phyloP scores from a whole-genome alignment of 2,888 invertebrate genomes.

The Tachina fera region DNA sequence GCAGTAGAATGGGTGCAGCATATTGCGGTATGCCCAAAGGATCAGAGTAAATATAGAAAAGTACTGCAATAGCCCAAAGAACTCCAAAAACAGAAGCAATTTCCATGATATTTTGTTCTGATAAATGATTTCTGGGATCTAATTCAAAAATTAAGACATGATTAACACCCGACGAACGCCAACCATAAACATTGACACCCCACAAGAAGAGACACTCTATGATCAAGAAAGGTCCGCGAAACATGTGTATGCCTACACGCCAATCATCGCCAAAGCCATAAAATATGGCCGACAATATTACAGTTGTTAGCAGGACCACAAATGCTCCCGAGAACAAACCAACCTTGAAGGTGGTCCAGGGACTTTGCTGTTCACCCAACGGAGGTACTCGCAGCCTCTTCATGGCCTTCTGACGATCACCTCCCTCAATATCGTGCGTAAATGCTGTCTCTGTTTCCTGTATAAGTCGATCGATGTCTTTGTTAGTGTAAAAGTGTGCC shows the following conservation, averaged over 20 bases:
- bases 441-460: conserved; percentile 90
- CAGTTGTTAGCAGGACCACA: conserved; percentile 88
- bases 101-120: conserved; percentile 91
- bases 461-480: conserved; percentile 93
- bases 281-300: conserved; percentile 87
- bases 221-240: conserved; percentile 90
- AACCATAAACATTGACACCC: conserved; percentile 92
- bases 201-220: conserved; percentile 90
- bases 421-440: conserved; percentile 89
- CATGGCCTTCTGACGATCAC: conserved; percentile 93
- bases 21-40: conserved; percentile 89
- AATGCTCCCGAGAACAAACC: conserved; percentile 93
- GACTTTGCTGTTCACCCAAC: conserved; percentile 91
- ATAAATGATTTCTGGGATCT: conserved; percentile 90
- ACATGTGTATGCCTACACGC: conserved; percentile 89
- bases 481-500: conserved; percentile 92
- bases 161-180: conserved; percentile 92
- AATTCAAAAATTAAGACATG: conserved; percentile 93
- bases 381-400: conserved; percentile 93
- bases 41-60: conserved; percentile 88
- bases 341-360: conserved; percentile 92
- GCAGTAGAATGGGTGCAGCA: conserved; percentile 89
- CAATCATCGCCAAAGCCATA: conserved; percentile 84
- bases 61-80: conserved; percentile 87
- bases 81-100: conserved; percentile 90